Conservation (phyloP, 2,888 invertebrate genomes). For the Cryptocephalus primarius region DNA sequence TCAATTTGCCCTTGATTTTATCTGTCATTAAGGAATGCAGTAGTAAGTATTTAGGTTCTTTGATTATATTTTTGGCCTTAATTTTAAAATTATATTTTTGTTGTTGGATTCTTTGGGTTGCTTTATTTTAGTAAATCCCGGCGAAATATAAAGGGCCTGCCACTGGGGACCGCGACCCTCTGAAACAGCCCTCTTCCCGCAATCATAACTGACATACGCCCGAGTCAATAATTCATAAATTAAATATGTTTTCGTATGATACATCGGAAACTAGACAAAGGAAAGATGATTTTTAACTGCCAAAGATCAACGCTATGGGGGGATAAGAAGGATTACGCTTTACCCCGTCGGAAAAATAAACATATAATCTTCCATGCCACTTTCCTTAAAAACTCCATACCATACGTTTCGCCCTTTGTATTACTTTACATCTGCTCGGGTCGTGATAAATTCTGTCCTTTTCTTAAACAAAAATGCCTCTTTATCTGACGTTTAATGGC, state of each 20-base stretch:
- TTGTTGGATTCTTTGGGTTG: no score
- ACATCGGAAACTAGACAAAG: background rate
- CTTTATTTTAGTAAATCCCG: no score
- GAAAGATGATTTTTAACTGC: background rate
- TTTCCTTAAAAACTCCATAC: no score
- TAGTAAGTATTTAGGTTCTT: no score
- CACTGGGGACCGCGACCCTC: background rate
- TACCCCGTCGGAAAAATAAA: no score
- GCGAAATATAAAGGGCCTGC: no score
- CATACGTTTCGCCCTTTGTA: no score
- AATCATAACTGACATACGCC: constrained; percentile 18
- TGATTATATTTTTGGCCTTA: no score
- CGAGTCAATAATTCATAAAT: constrained; percentile 17
- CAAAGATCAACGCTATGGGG: background rate
- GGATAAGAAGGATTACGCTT: background rate
- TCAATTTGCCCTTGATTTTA: no score
- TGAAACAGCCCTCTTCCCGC: constrained; percentile 12
- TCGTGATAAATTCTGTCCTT: background rate
- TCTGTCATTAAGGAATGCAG: no score
- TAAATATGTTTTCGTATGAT: constrained; percentile 5
- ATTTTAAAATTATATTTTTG: no score
- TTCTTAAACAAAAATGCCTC: background rate
- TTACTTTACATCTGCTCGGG: background rate
- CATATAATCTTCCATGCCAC: no score
- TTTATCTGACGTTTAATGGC: background rate